Percentiles rank a stretch among this genome's conserved stretches.
These are phyloP conservation scores for Haliclona indistincta DNA, from an alignment of 37 sponge, comb jelly and placozoan species.

Conservation along the genomic window DNA sequence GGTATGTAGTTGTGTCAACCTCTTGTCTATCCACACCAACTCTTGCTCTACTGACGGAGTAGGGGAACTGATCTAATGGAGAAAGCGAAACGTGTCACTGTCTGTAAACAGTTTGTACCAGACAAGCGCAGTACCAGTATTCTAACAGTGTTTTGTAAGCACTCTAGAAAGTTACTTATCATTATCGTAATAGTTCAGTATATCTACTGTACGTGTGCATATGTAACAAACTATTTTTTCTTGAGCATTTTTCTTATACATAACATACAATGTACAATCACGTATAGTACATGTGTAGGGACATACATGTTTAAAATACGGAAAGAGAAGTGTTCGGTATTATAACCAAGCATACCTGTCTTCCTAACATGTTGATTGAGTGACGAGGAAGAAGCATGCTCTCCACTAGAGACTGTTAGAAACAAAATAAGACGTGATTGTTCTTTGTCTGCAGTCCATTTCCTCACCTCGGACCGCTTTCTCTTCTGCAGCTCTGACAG, in stretches of 20 bases:
- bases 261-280: too few species aligned
- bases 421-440: not conserved
- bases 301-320: too few species aligned
- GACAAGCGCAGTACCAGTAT: too few species aligned
- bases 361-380: conserved; percentile 37
- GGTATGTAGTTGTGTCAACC: conserved; percentile 16
- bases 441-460: not conserved
- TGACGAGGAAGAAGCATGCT: not conserved
- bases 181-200: too few species aligned
- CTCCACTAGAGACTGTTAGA: conserved; percentile 14
- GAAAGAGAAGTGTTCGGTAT: too few species aligned
- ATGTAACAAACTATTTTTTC: too few species aligned
- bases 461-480: conserved; percentile 15
- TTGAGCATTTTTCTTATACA: too few species aligned
- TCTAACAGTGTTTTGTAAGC: too few species aligned
- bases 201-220: too few species aligned
- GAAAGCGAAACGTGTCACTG: not conserved
- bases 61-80: conserved; percentile 14
- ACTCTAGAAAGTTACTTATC: too few species aligned
- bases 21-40: conserved; percentile 21
- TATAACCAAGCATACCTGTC: conserved; percentile 49
- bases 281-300: too few species aligned
- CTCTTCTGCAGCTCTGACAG: conserved; percentile 24
- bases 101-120: not conserved
- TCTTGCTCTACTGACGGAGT: conserved; percentile 42